Base-by-base conservation (phyloP, 64 coral and sea anemone species). In the Montipora cactus region DNA sequence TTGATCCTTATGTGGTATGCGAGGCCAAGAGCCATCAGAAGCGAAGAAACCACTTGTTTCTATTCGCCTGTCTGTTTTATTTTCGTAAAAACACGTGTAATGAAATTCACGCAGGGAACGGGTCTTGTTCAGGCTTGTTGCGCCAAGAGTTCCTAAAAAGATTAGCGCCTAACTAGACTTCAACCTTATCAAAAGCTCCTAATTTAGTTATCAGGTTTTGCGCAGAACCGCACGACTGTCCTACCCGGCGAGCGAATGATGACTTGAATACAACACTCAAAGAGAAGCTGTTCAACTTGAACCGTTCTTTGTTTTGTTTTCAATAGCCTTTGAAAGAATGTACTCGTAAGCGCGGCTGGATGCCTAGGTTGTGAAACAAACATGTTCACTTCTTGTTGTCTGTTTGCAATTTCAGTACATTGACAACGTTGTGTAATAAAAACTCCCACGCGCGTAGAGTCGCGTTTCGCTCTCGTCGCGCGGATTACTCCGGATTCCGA, bases 141-240 rank as follows among this genome's bases (percentile, higher is more conserved):
- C 55, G 91, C 25, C 74, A 57, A 57, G 70, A 76, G 80, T 72
- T 75, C 64, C 16, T 78, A 72, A 93, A 88, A 93, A 77, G 75
- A 88, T 93, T 93, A 93, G 12, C 84, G 61, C 92, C 23, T 58
- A 86, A 87, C 91, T 80, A 87, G 87, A 87, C 91, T 88, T 67
- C 79, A 93, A 79, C 77, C 85, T 67, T 88, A 93, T 93, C 75
- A 93, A 88, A 80, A 76, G 68, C 80, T 83, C 28, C 49, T 93
- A 87, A 88, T 93, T 88, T 80, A 23, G 92, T 93, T 93, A 88
- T 87, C 92, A 55, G 77, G 67, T 72, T 72, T 71, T 21, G 66
- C 66, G 18, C 19, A 86, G 12, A 18, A 14, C 44, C 2, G 10
- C 47, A 5, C 14, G 4, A 61, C 13, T 10, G 11, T 2, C 2